Percentiles rank a stretch among this genome's conserved stretches.
Evolutionary conservation across 1,140 invertebrate species (phyloP).

Genomic region (Drosophila persimilis): DNA sequence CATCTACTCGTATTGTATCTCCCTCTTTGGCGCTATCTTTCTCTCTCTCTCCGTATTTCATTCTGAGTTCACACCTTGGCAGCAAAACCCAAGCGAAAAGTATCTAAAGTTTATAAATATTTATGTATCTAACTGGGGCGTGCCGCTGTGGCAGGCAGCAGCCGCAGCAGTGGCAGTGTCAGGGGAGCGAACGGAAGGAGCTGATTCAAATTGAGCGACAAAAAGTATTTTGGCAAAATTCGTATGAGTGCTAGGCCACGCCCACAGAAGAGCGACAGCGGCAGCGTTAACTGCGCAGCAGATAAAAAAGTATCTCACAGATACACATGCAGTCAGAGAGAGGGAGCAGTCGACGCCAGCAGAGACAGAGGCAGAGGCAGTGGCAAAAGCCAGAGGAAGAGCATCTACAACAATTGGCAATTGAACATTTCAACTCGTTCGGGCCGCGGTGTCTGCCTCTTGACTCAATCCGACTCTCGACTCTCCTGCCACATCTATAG

Average conservation of each 20-base stretch:
- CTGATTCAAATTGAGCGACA: conserved; percentile 68
- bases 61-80: conserved; percentile 72
- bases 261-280: conserved; percentile 48
- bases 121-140: conserved; percentile 82
- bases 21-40: not conserved
- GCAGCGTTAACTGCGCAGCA: conserved; percentile 42
- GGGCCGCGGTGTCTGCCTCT: conserved; percentile 62
- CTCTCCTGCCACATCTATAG: conserved; percentile 6
- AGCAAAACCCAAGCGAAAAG: conserved; percentile 67
- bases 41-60: conserved; percentile 13
- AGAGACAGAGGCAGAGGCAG: conserved; percentile 8
- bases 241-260: conserved; percentile 55
- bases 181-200: not conserved
- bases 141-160: conserved; percentile 61
- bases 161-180: conserved; percentile 19
- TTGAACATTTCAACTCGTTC: conserved; percentile 67
- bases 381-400: not conserved
- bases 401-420: conserved; percentile 56
- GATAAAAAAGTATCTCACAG: conserved; percentile 61
- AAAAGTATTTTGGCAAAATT: conserved; percentile 60
- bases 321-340: conserved; percentile 30
- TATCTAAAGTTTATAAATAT: conserved; percentile 80
- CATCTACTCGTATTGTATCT: not conserved
- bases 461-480: conserved; percentile 27
- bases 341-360: conserved; percentile 17